Evolutionary conservation across 1,140 invertebrate genomes (phyloP).

Genomic region (Hyles vespertilio): DNA sequence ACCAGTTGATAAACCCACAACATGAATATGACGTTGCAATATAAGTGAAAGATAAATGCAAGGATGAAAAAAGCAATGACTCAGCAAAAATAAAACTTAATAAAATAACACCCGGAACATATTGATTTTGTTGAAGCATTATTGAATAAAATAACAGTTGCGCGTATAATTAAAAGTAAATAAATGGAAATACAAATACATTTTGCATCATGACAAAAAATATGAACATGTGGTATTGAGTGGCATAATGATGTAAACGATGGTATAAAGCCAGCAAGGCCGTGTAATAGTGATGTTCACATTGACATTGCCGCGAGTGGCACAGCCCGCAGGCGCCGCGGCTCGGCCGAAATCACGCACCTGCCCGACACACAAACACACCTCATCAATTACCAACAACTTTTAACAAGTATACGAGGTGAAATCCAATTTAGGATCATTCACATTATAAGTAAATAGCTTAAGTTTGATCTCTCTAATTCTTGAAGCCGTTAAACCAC

Average conservation of each 20-base stretch:
- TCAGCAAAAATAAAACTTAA: too few species aligned
- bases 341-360: conserved; percentile 21
- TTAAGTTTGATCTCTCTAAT: background rate
- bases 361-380: conserved; percentile 26
- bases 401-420: conserved; percentile 23
- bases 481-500: background rate
- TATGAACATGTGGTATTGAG: background rate
- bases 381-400: conserved; percentile 15
- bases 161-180: too few species aligned
- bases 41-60: too few species aligned
- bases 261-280: conserved; percentile 12
- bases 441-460: background rate
- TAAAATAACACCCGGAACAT: too few species aligned
- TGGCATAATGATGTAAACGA: conserved; percentile 6
- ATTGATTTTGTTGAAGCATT: too few species aligned
- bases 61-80: too few species aligned
- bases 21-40: too few species aligned
- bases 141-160: too few species aligned
- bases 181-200: too few species aligned
- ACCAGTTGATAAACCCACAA: too few species aligned
- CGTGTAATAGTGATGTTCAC: background rate
- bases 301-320: conserved; percentile 41
- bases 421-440: conserved; percentile 2
- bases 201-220: too few species aligned
- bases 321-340: conserved; percentile 26